These are phyloP conservation scores for Myrmophylax atrothorax DNA, from an alignment of 2,113 vertebrate genomes.

Conservation along the genomic window DNA sequence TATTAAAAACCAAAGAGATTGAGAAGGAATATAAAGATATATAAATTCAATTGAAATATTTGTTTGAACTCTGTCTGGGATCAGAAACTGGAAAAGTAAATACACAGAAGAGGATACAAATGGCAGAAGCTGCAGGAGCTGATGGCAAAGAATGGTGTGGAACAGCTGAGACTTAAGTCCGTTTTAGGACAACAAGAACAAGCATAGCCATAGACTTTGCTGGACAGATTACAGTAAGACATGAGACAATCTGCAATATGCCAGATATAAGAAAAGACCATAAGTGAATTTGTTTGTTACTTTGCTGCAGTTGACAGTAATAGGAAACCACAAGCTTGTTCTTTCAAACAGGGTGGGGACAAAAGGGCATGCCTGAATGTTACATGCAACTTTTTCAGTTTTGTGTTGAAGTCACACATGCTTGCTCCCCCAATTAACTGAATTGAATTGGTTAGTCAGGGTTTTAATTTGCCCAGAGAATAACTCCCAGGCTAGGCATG, in stretches of 20 bases:
- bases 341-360: neutral
- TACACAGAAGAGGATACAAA: neutral
- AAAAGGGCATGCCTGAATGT: neutral
- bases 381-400: neutral
- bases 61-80: neutral
- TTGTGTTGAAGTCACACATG: neutral
- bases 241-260: neutral
- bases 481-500: fast-evolving
- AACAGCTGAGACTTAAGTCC: neutral
- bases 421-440: neutral
- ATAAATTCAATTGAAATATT: neutral
- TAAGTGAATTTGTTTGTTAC: neutral
- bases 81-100: neutral
- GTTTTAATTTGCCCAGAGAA: neutral
- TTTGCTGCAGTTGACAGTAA: neutral
- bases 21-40: neutral
- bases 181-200: neutral
- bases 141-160: neutral
- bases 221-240: neutral
- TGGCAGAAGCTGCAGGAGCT: neutral
- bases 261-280: neutral
- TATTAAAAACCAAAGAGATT: neutral
- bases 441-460: neutral
- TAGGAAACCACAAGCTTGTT: neutral
- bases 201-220: neutral